Base-by-base conservation (phyloP, 2,113 vertebrate species). In the Nibea coibor region DNA sequence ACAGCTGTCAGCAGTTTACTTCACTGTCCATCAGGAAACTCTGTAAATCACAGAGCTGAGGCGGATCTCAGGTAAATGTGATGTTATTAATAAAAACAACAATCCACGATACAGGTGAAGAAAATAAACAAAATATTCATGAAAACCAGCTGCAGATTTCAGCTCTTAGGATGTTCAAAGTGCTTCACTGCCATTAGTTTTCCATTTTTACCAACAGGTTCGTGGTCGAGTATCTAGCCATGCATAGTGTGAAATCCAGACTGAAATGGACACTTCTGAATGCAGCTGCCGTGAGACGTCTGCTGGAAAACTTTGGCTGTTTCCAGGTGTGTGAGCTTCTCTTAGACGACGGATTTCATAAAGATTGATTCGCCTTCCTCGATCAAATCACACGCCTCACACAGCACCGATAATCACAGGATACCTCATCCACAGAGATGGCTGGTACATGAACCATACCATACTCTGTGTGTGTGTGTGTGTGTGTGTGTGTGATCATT, bases 281-380 rank as follows among this genome's bases (percentile, higher is more conserved):
- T 1, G 24, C 28, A 20, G 43, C 45, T 39, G 20, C 16, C 14
- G 10, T 54, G 12, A 35, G 12, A 22, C 43, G 4, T 63, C 59
- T 53, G 16, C 19, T 53, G 35, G 12, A 62, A 67, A 39, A 20
- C 24, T 31, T 28, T n/a, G 22, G 17, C 11, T 3, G 22, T 80
- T 66, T 75, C 2, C 53, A 71, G 54, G 19, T 54, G 28, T 48
- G 12, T 81, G 57, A 67, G 62, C 31, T n/a, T 67, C 56, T 54
- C 65, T 62, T 16, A 66, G 31, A 71, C 19, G 14, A 47, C n/a
- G 42, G 72, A n/a, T n/a, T n/a, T n/a, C n/a, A n/a, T 75, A n/a
- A 63, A 72, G 67, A 85, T 51, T 57, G 73, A 85, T 81, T 62
- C 68, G 73, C 14, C 54, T 62, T 63, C 53, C 62, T 68, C 31